Conservation (phyloP, 2,888 invertebrate species). For the Argynnis bischoffii region DNA sequence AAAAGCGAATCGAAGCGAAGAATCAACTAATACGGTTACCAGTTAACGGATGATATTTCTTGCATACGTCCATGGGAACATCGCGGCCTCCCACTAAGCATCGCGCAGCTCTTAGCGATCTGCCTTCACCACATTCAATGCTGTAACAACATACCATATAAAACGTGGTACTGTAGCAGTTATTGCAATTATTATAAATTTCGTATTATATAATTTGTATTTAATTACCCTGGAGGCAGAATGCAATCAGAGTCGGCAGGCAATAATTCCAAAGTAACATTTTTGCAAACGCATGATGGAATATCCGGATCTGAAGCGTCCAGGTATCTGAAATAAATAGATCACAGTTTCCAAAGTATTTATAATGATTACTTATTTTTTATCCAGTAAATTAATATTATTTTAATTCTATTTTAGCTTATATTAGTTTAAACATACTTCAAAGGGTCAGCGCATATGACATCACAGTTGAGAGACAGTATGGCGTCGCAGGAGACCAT, state of each 20-base stretch:
- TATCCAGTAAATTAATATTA: not conserved
- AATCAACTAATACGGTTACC: constrained; percentile 47
- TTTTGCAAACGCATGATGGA: constrained; percentile 69
- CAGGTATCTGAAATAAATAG: constrained; percentile 56
- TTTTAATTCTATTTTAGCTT: not conserved
- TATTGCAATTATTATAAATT: not conserved
- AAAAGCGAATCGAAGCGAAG: not conserved
- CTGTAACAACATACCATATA: constrained; percentile 43
- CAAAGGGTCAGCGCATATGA: constrained; percentile 65
- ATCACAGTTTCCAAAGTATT: not conserved
- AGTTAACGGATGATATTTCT: constrained; percentile 71
- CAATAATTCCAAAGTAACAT: constrained; percentile 66
- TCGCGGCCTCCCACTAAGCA: constrained; percentile 68
- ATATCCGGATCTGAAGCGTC: constrained; percentile 70
- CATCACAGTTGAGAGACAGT: constrained; percentile 55
- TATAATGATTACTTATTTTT: not conserved
- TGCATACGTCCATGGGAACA: constrained; percentile 75
- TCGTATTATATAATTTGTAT: not conserved
- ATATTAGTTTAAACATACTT: constrained; percentile 49
- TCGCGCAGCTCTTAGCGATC: constrained; percentile 66
- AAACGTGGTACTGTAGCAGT: not conserved
- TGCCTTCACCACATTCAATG: constrained; percentile 73
- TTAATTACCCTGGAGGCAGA: constrained; percentile 64
- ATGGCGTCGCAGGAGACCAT: constrained; percentile 57
- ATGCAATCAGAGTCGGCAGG: constrained; percentile 75